Evolutionary conservation across 1,140 invertebrate species (phyloP), one percentile per base, ranked within the genome.

Genomic region (Mactra quadrangularis): DNA sequence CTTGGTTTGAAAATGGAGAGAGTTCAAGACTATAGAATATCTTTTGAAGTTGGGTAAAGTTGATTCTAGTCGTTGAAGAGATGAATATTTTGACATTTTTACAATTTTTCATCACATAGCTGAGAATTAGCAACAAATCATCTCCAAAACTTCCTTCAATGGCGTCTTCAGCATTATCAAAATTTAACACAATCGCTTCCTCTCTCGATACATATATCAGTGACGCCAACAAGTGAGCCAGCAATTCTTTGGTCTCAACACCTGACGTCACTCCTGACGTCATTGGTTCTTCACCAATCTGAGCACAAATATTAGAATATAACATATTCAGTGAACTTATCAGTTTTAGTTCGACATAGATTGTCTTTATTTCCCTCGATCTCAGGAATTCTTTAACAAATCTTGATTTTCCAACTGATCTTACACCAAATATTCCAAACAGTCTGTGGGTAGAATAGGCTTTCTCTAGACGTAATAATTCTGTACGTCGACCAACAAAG

Each of bases 361-460:
- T 13, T 27, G n/a, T 13, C 11, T 19, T 9, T 17, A 29, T 29
- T 27, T 3, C 35, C 29, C 47, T 47, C 25, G 2, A 15, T 60
- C 22, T 55, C 9, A 68, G 19, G 15, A 38, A 53, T n/a, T 79
- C 62, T 50, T 19, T 15, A 1, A 66, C 50, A 38, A 68, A 31
- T 29, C 60, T 22, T 53, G 76, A 79, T 79, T 79, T 79, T 4
- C 76, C 62, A 22, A 79, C 62, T 25, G 76, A 41, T 53, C 76
- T 27, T 45, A 79, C 25, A 27, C 76, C 76, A 25, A 25, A 79
- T 68, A 79, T 41, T 41, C 76, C 76, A 66, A 66, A 45, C 25
- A 79, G 17, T n/a, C 41, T 76, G 33, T 59, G 27, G 7, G 47
- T 15, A 19, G 35, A 33, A 55, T 33, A 76, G 7, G 35, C n/a